phyloP scores from a whole-genome alignment of 2,888 invertebrate species.

The Eulithis testata region DNA sequence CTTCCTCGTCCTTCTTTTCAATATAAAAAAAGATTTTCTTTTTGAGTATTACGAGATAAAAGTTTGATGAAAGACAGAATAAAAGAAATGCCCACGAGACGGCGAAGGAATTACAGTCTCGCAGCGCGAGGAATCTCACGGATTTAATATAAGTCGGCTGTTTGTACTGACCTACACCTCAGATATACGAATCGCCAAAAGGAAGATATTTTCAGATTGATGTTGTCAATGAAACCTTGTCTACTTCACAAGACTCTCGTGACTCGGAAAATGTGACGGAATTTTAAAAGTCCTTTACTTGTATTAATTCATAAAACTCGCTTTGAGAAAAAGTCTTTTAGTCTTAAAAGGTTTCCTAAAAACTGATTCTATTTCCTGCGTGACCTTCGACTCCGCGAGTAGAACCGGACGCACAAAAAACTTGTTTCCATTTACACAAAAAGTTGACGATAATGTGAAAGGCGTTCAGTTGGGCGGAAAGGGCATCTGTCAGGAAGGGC shows the following conservation, averaged over 20 bases:
- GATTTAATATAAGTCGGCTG: conserved; percentile 11
- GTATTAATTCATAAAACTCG: conserved; percentile 3
- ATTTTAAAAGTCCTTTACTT: neutral
- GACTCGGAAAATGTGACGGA: neutral
- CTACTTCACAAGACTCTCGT: neutral
- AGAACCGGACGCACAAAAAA: conserved; percentile 33
- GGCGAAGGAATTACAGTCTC: conserved; percentile 5
- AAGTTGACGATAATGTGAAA: conserved; percentile 43
- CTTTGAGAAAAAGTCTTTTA: conserved; percentile 17
- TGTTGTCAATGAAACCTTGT: conserved; percentile 1
- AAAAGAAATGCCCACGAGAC: conserved; percentile 10
- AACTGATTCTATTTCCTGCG: conserved; percentile 23
- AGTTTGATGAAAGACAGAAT: conserved; percentile 22
- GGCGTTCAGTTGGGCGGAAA: conserved; percentile 40
- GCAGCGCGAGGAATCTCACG: conserved; percentile 5
- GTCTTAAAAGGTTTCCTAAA: conserved; percentile 15
- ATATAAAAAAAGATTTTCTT: conserved; percentile 26
- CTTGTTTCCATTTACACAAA: conserved; percentile 38
- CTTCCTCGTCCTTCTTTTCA: conserved; percentile 32
- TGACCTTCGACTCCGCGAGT: conserved; percentile 22
- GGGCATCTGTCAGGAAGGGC: conserved; percentile 40
- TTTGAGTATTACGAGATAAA: conserved; percentile 24
- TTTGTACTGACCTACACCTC: neutral
- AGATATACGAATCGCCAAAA: neutral
- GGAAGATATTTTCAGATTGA: conserved; percentile 7